Base-by-base conservation (phyloP, 2,113 vertebrate species). In the Emydura subglobosa region DNA sequence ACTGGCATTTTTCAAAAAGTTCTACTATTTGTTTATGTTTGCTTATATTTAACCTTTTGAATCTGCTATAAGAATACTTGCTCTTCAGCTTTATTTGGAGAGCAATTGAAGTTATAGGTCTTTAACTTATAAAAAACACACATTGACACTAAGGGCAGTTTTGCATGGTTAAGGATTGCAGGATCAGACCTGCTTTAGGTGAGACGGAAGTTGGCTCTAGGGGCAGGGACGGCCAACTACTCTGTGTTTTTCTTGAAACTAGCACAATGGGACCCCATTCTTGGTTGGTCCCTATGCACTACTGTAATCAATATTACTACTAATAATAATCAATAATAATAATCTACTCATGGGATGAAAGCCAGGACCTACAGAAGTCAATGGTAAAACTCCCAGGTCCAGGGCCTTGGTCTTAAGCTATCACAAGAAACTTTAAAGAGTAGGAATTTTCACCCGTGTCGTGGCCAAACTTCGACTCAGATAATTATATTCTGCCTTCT, bases 401-500 rank as follows among this genome's bases (percentile, higher is more conserved):
- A 82, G 50, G 42, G 81, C 54, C 21, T 4, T 68, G 53, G 10
- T 24, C 80, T 51, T 54, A 49, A 90, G 42, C 78, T 92, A 81
- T n/a, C 72, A 74, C 1, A 81, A 27, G 91, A 91, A 93, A 88
- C 53, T 54, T 50, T 72, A 24, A 49, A 65, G 12, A 92, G 44
- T 34, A 17, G 8, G 14, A 85, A 95, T 88, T 96, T 89, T 88
- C 88, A 55, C 86, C 34, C 44, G 0, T 17, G 6, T 57, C 72
- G 85, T 87, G 78, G 80, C 86, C 91, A 82, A 89, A 83, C 88
- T 96, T 83, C 82, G 94, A 78, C 72, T 94, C 86, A 88, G 31
- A 80, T 90, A 91, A 95, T 76, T 88, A 83, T 24, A 22, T 55
- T 90, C 53, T 91, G 61, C 72, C 12, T 50, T 94, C 79, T 92